Base-by-base conservation (phyloP, 2,888 invertebrate genomes). In the Hirtodrosophila confusa region DNA sequence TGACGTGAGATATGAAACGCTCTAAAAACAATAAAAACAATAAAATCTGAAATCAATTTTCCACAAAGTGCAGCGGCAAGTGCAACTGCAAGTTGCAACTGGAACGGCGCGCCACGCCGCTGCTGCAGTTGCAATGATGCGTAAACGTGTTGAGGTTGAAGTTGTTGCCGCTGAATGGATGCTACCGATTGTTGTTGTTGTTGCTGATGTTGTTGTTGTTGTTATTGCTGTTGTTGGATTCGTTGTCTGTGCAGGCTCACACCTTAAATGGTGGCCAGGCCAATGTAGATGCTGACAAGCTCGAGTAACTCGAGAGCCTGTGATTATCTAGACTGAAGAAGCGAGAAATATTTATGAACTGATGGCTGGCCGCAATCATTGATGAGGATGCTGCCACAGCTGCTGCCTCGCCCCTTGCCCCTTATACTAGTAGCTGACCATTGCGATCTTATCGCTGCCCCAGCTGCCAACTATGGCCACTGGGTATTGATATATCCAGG, bases 301-400 rank as follows among this genome's bases (percentile, higher is more conserved):
- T 67, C 37, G 69, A 74, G 76, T 71, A 84, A 84, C 78, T 80
- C 75, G 70, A 78, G 83, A 82, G 70, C 60, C 82, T 72, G 72
- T 76, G 80, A 85, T 85, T 83, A 85, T 75, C 69, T 68, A 51
- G 63, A 41, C 37, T 31, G 66, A 58, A 72, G 64, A 62, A 77
- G 69, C 76, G 65, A 73, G 61, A 80, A 83, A 86, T 86, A 78
- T 86, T 86, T 86, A 84, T 86, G 83, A 78, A 83, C 85, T 85
- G 75, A 74, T 85, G 51, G 74, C 44, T 29, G 33, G 54, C 55
- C 58, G 51, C 64, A 69, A 75, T 75, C 75, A 85, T 82, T 85
- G 75, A 77, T 73, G 85, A 68, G 51, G 76, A 69, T 72, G 66
- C 51, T 51, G 66, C 64, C 41, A 33, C 44, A 29, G 50, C 54